These are phyloP conservation scores for Campaea margaritaria DNA, from an alignment of 2,888 invertebrate species.

Conservation along the genomic window DNA sequence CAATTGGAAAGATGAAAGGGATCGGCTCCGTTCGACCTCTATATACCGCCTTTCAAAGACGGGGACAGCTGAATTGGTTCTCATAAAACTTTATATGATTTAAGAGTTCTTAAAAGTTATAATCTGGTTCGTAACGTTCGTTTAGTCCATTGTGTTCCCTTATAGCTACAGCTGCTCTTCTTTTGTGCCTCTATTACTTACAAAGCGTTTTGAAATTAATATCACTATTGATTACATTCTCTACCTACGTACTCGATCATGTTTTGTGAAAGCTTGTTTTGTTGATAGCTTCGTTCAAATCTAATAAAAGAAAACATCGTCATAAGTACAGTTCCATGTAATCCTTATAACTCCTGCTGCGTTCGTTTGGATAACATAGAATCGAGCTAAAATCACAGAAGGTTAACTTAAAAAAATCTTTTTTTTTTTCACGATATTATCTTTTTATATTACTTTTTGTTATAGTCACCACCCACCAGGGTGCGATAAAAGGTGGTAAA, in stretches of 20 bases:
- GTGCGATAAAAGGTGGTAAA: too few species aligned
- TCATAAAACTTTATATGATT: slow-evolving; percentile 42
- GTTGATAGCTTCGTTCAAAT: slow-evolving; percentile 1
- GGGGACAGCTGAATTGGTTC: slow-evolving; percentile 46
- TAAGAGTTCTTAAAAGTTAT: slow-evolving; percentile 30
- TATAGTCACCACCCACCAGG: too few species aligned
- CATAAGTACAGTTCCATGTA: slow-evolving; percentile 46
- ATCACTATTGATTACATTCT: not conserved
- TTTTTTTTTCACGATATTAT: too few species aligned
- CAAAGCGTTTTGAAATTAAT: not conserved
- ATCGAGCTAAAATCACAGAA: slow-evolving; percentile 2
- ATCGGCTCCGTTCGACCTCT: slow-evolving; percentile 34
- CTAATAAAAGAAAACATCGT: slow-evolving; percentile 8
- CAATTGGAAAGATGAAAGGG: slow-evolving; percentile 41
- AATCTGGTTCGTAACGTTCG: slow-evolving; percentile 8
- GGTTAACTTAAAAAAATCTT: too few species aligned
- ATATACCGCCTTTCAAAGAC: slow-evolving; percentile 40
- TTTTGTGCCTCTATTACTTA: not conserved
- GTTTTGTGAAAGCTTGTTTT: slow-evolving; percentile 1
- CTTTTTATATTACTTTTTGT: too few species aligned
- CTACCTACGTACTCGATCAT: not conserved
- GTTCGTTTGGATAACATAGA: not conserved
- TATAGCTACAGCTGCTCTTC: not conserved
- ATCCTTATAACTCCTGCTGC: slow-evolving; percentile 35
- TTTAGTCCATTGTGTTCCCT: slow-evolving; percentile 9